These are phyloP conservation scores for Melanocharis versteri DNA, from an alignment of 2,113 vertebrate genomes.

Conservation along the genomic window DNA sequence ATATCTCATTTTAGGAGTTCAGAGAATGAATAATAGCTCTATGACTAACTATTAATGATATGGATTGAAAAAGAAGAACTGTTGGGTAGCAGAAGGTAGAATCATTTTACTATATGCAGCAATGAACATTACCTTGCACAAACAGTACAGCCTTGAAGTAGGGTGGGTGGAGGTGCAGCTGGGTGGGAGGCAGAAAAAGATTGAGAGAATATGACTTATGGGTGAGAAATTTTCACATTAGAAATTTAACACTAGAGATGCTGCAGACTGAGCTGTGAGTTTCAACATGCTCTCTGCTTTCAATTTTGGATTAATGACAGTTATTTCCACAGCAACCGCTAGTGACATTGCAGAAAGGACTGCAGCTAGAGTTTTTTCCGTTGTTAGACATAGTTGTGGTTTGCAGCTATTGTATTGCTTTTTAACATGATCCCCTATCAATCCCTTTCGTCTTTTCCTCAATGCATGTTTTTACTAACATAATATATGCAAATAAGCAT, in stretches of 20 bases:
- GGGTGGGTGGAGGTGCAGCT: conserved; percentile 53
- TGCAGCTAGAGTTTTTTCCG: background rate
- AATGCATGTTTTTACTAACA: background rate
- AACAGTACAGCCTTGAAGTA: conserved; percentile 56
- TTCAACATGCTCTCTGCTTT: background rate
- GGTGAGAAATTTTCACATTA: conserved; percentile 20
- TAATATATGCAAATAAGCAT: background rate
- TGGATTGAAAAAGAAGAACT: conserved; percentile 50
- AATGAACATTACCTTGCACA: conserved; percentile 62
- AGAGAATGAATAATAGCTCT: conserved; percentile 70
- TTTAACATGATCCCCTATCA: background rate
- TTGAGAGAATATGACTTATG: conserved; percentile 34
- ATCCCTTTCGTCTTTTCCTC: background rate
- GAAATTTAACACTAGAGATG: conserved; percentile 15
- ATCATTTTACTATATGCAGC: conserved; percentile 59
- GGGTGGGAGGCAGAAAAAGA: conserved; percentile 41
- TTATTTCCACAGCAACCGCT: conserved; percentile 26
- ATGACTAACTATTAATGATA: conserved; percentile 75
- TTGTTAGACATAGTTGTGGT: background rate
- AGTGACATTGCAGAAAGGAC: background rate
- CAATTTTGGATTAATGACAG: background rate
- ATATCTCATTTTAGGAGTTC: conserved; percentile 64
- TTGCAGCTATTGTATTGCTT: background rate
- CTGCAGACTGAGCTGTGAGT: background rate
- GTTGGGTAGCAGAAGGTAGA: conserved; percentile 68